Evolutionary conservation across 2,797 vertebrate species (phyloP).

Genomic region (Falco berigora): DNA sequence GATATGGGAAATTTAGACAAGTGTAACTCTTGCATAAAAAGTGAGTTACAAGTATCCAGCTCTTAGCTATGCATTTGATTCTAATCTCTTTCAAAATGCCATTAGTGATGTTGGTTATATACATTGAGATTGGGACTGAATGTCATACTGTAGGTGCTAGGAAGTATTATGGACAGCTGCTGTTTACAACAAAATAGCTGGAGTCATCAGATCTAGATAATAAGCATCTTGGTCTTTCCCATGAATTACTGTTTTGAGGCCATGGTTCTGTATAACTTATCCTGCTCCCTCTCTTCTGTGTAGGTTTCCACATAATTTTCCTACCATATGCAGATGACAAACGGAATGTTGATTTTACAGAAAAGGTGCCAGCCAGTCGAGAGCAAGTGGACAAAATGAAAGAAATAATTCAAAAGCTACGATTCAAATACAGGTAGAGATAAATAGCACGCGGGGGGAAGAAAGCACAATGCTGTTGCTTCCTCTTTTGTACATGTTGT

Average conservation of each 20-base stretch:
- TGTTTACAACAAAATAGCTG: not conserved
- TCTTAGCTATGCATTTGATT: not conserved
- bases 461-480: not conserved
- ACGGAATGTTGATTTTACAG: constrained; percentile 78
- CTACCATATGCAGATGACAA: constrained; percentile 90
- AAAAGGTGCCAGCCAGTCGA: constrained; percentile 75
- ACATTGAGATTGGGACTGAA: not conserved
- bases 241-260: not conserved
- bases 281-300: not conserved
- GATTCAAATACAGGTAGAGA: constrained; percentile 88
- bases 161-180: not conserved
- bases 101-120: not conserved
- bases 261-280: not conserved
- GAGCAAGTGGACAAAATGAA: constrained; percentile 94
- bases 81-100: not conserved
- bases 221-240: not conserved
- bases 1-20: not conserved
- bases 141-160: not conserved
- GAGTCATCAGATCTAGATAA: not conserved
- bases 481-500: not conserved
- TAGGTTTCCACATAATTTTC: constrained; percentile 88
- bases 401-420: constrained; percentile 86
- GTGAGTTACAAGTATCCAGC: not conserved
- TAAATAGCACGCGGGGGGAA: not conserved
- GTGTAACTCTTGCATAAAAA: not conserved